Percentiles rank a stretch among this genome's conserved stretches.
Evolutionary conservation across 2,888 invertebrate species (phyloP).

Genomic region (Xylophagus ater): DNA sequence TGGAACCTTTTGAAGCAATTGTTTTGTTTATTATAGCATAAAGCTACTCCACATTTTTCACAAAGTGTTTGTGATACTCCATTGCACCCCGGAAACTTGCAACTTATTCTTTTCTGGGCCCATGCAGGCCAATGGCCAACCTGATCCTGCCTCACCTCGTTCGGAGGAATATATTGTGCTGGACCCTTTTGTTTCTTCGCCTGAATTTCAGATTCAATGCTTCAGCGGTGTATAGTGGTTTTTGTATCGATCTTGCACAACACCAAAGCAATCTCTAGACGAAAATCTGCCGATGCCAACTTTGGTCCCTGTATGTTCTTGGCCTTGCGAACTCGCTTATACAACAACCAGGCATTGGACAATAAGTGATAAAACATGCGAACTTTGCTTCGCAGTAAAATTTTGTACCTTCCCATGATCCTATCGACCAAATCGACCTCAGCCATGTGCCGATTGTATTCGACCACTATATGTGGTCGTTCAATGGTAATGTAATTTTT

Average conservation of each 20-base stretch:
- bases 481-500: slow-evolving; percentile 4
- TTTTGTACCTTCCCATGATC: slow-evolving; percentile 8
- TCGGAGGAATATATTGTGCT: slow-evolving; percentile 18
- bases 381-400: slow-evolving; percentile 6
- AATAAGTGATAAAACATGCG: slow-evolving; percentile 8
- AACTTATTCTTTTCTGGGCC: slow-evolving; percentile 18
- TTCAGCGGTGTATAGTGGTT: too few relatives aligned
- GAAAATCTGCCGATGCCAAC: too few relatives aligned
- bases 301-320: too few relatives aligned
- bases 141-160: slow-evolving; percentile 18
- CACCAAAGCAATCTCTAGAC: too few relatives aligned
- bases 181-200: slow-evolving; percentile 18
- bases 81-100: slow-evolving; percentile 16
- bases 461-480: slow-evolving; percentile 1
- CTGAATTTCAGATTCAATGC: slow-evolving; percentile 15
- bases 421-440: too few relatives aligned
- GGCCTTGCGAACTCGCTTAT: too few relatives aligned
- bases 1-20: slow-evolving; percentile 12
- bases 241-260: too few relatives aligned
- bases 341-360: too few relatives aligned
- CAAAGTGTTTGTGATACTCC: slow-evolving; percentile 17
- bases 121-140: slow-evolving; percentile 20
- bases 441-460: slow-evolving; percentile 4
- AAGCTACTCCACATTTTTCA: slow-evolving; percentile 20
- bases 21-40: slow-evolving; percentile 21